These are phyloP conservation scores for Sebastiscus albofasciatus DNA, from an alignment of 2,797 vertebrate species.

Conservation along the genomic window DNA sequence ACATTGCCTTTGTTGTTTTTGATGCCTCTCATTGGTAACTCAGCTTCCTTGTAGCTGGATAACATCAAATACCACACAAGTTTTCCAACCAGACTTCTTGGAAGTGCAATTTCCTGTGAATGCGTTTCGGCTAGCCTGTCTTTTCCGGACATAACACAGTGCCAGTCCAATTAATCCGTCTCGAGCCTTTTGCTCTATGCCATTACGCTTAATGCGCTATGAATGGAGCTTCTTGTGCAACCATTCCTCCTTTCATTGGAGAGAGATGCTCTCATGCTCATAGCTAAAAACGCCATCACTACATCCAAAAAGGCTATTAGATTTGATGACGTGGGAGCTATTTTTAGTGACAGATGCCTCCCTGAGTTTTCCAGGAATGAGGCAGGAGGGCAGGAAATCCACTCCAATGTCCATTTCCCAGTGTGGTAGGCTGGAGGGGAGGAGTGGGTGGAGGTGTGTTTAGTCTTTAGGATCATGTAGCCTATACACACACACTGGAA, in stretches of 20 bases:
- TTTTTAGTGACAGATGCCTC: constrained; percentile 35
- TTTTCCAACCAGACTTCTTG: not conserved
- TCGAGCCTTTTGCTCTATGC: constrained; percentile 27
- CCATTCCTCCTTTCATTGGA: constrained; percentile 31
- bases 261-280: constrained; percentile 24
- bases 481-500: not conserved
- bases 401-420: constrained; percentile 12
- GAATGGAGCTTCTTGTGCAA: constrained; percentile 41
- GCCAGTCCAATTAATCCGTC: constrained; percentile 47
- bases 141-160: constrained; percentile 18
- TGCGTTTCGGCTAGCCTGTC: constrained; percentile 38
- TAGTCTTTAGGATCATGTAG: not conserved
- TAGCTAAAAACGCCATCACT: not conserved
- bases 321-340: constrained; percentile 23
- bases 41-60: not conserved
- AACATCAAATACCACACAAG: not conserved
- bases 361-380: constrained; percentile 45
- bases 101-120: constrained; percentile 17
- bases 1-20: not conserved
- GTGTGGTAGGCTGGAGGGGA: not conserved
- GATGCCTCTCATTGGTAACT: not conserved
- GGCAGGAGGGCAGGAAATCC: constrained; percentile 6
- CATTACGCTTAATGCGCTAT: constrained; percentile 49
- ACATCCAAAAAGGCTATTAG: constrained; percentile 32
- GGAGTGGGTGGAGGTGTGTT: constrained; percentile 6